A percentile compares a stretch with the other conserved stretches of the same genome.
Conservation (phyloP, 1,140 invertebrate genomes). For the Chelonus insularis region DNA sequence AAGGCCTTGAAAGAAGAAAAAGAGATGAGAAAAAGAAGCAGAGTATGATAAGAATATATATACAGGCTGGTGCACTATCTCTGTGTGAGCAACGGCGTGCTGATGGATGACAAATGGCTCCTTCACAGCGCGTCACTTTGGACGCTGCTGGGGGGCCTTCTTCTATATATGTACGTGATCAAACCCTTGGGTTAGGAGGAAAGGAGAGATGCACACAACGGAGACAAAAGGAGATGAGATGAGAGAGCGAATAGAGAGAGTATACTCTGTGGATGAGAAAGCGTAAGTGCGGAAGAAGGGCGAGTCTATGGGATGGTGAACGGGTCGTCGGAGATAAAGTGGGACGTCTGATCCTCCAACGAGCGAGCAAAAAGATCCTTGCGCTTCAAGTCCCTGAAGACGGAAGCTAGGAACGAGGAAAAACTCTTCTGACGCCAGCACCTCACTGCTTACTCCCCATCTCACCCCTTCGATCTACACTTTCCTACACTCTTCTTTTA, state of each 20-base stretch:
- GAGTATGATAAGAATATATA: constrained; percentile 38
- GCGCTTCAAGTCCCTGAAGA: constrained; percentile 55
- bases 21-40: not conserved
- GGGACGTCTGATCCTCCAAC: constrained; percentile 52
- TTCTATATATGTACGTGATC: constrained; percentile 51
- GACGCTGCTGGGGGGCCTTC: constrained; percentile 42
- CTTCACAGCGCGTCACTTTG: constrained; percentile 55
- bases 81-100: constrained; percentile 29
- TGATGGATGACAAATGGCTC: constrained; percentile 59
- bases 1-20: constrained; percentile 14
- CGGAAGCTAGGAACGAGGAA: constrained; percentile 57
- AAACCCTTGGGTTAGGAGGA: constrained; percentile 42
- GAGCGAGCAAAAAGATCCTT: constrained; percentile 53
- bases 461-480: constrained; percentile 28
- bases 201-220: constrained; percentile 22
- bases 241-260: constrained; percentile 19
- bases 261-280: constrained; percentile 25
- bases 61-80: constrained; percentile 43
- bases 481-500: constrained; percentile 25
- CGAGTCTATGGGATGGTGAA: constrained; percentile 35
- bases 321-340: constrained; percentile 53
- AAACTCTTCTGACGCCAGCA: constrained; percentile 44
- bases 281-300: constrained; percentile 10
- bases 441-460: constrained; percentile 15
- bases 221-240: constrained; percentile 16